Base-by-base conservation (phyloP, 2,113 vertebrate species). In the Brachyhypopomus occidentalis region DNA sequence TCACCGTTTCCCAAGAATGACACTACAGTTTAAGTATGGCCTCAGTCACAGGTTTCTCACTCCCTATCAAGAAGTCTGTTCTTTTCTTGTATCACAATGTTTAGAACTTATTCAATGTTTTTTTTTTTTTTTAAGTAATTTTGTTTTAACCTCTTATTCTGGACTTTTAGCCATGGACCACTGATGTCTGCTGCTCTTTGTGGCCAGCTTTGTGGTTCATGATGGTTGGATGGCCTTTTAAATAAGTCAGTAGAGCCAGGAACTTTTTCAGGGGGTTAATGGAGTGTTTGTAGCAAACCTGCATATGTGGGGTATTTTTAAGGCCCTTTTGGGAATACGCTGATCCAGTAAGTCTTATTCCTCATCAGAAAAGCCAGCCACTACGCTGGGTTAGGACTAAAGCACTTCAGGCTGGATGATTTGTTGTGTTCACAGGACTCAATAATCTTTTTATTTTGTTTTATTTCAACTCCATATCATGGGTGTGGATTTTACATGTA, bases 401-500 rank as follows among this genome's bases (percentile, higher is more conserved):
- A 85, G 77, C 80, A 85, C 84, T 85, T 85, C 20, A 27, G 75
- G 64, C 64, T 84, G 30, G 60, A 64, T 66, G 16, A 60, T 82
- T 78, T 78, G 79, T 75, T 64, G 76, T 79, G 77, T 78, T 82
- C 63, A 71, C 78, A 67, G 72, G 58, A 85, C 48, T 85, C 78
- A 55, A 22, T 30, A 14, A 70, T 38, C 48, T 7, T 77, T 73
- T 77, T 64, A 71, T 64, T 64, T 62, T 72, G 25, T 79, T 77
- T 83, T 83, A 72, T 83, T 85, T 83, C 48, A 77, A 77, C 73
- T 85, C 72, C 36, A 30, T 72, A 85, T 83, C 66, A 76, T 80
- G 84, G 80, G 78, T 85, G 84, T 85, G 80, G 80, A 85, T 83
- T 85, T 83, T 85, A 85, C 84, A 79, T 66, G 72, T 70, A 48